Conservation (phyloP, 2,888 invertebrate genomes). For the Arctia plantaginis region DNA sequence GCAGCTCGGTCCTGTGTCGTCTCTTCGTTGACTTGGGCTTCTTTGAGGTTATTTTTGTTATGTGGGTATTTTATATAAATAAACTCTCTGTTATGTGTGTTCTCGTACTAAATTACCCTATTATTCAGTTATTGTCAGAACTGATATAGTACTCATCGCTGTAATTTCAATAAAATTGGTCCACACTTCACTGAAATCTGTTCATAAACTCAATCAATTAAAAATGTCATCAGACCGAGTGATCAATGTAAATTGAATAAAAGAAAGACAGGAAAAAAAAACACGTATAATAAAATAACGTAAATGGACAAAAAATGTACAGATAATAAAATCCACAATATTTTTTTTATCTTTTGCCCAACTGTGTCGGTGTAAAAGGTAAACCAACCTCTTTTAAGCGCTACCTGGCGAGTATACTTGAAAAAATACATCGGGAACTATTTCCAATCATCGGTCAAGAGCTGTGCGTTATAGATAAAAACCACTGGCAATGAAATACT, state of each 20-base stretch:
- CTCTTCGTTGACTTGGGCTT: too few species aligned
- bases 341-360: too few species aligned
- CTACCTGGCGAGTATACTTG: too few species aligned
- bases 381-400: too few species aligned
- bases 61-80: not conserved
- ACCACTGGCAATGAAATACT: not conserved
- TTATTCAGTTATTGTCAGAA: not conserved
- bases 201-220: slow-evolving; percentile 3
- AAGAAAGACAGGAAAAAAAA: not conserved
- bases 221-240: not conserved
- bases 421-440: too few species aligned
- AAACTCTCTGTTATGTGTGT: not conserved
- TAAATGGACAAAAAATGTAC: not conserved
- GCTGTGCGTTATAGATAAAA: too few species aligned
- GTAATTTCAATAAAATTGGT: not conserved
- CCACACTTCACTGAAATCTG: not conserved
- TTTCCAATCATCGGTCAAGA: too few species aligned
- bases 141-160: not conserved
- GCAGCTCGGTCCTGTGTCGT: too few species aligned
- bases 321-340: too few species aligned
- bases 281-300: not conserved
- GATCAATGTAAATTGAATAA: slow-evolving; percentile 2
- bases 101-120: not conserved
- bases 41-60: too few species aligned
- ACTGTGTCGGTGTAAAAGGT: too few species aligned